Percentiles rank a stretch among this genome's conserved stretches.
These are phyloP conservation scores for Stenotaenia linearis DNA, from an alignment of 2,888 invertebrate species.

Conservation along the genomic window DNA sequence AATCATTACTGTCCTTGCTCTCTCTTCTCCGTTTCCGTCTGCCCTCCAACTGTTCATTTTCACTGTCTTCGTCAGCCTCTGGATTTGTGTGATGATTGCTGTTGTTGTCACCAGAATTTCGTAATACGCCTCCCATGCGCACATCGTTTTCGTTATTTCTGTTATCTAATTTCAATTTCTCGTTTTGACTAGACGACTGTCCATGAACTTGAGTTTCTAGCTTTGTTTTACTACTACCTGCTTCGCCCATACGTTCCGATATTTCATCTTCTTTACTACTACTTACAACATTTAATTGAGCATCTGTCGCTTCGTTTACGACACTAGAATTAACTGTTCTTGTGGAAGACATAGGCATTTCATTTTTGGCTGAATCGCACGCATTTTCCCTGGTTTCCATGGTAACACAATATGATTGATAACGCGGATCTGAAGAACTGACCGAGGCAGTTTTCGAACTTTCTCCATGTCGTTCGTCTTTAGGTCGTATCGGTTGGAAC, in stretches of 20 bases:
- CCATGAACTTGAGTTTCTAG: constrained; percentile 29
- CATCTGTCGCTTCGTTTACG: constrained; percentile 35
- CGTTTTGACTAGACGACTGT: constrained; percentile 17
- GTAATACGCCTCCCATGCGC: not conserved
- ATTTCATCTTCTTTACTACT: constrained; percentile 35
- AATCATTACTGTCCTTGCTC: constrained; percentile 37
- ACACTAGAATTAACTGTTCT: constrained; percentile 34
- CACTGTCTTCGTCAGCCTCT: constrained; percentile 36
- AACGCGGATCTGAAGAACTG: constrained; percentile 38
- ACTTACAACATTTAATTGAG: constrained; percentile 36
- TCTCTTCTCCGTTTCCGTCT: constrained; percentile 39
- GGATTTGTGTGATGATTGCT: constrained; percentile 29
- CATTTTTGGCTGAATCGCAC: constrained; percentile 32
- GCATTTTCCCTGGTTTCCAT: constrained; percentile 36
- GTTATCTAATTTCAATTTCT: constrained; percentile 3
- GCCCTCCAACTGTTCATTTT: constrained; percentile 37
- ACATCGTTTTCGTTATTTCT: not conserved
- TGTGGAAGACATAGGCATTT: constrained; percentile 37
- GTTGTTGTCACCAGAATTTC: constrained; percentile 6
- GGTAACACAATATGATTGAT: constrained; percentile 38
- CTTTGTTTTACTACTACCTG: constrained; percentile 24
- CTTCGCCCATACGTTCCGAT: not conserved
- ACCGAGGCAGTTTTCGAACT: constrained; percentile 37
- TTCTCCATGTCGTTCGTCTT: constrained; percentile 36
- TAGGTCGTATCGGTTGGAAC: constrained; percentile 35